phyloP scores from a whole-genome alignment of 2,797 vertebrate genomes.

The Telmatherina bonti region DNA sequence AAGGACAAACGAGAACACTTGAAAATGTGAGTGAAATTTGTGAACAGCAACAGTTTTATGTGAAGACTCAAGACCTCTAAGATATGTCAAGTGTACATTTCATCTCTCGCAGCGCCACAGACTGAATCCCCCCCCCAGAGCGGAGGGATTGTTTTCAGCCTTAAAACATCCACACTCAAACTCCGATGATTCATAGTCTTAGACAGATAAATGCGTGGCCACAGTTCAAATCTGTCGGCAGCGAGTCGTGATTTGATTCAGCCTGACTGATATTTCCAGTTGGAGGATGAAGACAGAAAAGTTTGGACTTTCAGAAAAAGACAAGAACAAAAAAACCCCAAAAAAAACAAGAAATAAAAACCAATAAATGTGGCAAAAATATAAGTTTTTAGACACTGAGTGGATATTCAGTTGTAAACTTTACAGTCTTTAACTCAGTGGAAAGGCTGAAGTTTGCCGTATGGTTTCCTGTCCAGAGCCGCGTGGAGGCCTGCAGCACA shows the following conservation, averaged over 20 bases:
- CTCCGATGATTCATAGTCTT: conserved; percentile 17
- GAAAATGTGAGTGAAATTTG: neutral
- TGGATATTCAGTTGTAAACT: too few relatives aligned
- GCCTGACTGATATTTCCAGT: conserved; percentile 5
- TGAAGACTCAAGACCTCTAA: neutral
- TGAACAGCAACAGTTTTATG: neutral
- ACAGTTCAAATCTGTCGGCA: conserved; percentile 3
- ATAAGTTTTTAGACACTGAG: too few relatives aligned
- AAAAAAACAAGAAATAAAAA: too few relatives aligned
- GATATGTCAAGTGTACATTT: neutral
- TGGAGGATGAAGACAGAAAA: neutral
- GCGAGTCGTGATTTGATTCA: conserved; percentile 30
- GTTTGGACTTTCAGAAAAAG: neutral
- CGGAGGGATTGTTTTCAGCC: conserved; percentile 4
- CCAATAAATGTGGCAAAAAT: too few relatives aligned
- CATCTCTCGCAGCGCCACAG: conserved; percentile 4
- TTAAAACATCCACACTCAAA: conserved; percentile 17
- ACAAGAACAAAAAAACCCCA: too few relatives aligned
- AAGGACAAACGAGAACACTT: neutral
- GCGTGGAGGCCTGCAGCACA: too few relatives aligned
- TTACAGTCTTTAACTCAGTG: too few relatives aligned
- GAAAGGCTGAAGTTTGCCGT: too few relatives aligned
- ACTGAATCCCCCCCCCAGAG: neutral
- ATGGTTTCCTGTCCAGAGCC: too few relatives aligned
- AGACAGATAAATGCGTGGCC: conserved; percentile 14